Evolutionary conservation across 2,113 vertebrate genomes (phyloP).

Genomic region (Pseudopipra pipra): DNA sequence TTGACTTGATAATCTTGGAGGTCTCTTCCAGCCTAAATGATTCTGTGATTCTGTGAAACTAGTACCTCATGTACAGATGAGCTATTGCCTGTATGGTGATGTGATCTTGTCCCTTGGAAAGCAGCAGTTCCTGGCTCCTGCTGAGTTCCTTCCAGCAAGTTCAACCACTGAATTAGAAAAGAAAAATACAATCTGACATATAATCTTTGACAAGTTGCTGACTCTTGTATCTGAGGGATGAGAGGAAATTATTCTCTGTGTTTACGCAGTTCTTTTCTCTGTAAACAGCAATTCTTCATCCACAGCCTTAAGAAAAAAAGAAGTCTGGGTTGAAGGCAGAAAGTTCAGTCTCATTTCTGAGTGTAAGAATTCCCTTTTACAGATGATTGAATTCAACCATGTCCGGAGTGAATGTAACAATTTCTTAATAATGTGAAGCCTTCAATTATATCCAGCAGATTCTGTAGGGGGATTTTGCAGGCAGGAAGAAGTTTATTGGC

Average conservation of each 20-base stretch:
- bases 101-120: not conserved
- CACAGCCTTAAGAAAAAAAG: not conserved
- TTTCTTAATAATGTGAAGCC: constrained; percentile 2
- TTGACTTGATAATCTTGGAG: not conserved
- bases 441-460: not conserved
- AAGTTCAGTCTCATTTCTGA: not conserved
- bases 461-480: not conserved
- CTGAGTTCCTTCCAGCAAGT: constrained; percentile 44
- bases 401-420: not conserved
- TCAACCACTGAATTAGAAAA: constrained; percentile 30
- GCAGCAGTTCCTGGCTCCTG: constrained; percentile 32
- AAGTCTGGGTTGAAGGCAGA: not conserved
- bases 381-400: not conserved
- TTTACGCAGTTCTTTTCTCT: not conserved
- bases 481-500: not conserved
- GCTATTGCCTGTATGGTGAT: not conserved
- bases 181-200: constrained; percentile 31
- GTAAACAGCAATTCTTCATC: not conserved
- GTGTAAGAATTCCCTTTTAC: not conserved
- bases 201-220: constrained; percentile 46
- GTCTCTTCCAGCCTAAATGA: not conserved
- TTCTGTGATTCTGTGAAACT: not conserved
- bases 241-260: not conserved
- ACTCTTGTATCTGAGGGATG: not conserved
- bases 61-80: not conserved